Conservation (phyloP, 2,888 invertebrate genomes). For the Steinernema scapterisci region DNA sequence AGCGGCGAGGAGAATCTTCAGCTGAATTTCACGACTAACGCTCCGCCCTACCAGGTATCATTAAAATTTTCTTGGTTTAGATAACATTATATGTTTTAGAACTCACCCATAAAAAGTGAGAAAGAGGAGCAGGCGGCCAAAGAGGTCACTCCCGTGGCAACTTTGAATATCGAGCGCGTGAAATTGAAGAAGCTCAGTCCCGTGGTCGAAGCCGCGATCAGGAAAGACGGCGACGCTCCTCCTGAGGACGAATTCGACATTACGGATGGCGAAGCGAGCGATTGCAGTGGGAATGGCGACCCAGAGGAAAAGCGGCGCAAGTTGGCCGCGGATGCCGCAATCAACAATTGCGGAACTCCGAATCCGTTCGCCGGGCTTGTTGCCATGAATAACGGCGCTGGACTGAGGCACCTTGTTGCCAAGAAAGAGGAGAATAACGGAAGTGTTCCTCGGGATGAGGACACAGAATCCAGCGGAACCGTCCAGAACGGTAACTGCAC, state of each 20-base stretch:
- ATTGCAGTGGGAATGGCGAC: background rate
- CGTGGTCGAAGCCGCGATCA: conserved; percentile 25
- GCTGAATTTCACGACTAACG: conserved; percentile 7
- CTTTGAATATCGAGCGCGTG: too few relatives aligned
- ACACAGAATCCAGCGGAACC: background rate
- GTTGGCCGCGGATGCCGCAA: background rate
- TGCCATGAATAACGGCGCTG: background rate
- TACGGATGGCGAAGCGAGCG: conserved; percentile 3
- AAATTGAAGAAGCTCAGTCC: conserved; percentile 3
- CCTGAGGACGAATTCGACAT: conserved; percentile 18
- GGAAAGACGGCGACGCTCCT: background rate
- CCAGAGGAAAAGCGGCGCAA: background rate
- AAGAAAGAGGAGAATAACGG: background rate
- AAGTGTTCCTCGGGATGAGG: background rate
- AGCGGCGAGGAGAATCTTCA: background rate
- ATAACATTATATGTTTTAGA: background rate
- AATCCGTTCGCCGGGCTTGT: background rate
- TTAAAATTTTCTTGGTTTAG: background rate
- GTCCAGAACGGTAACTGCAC: conserved; percentile 11
- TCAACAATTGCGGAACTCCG: background rate
- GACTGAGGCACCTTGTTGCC: background rate
- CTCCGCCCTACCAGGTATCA: background rate
- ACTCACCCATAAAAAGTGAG: too few relatives aligned
- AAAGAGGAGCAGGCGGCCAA: too few relatives aligned
- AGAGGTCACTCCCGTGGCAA: too few relatives aligned